Evolutionary conservation across 1,140 invertebrate genomes (phyloP).

Genomic region (Drosophila micromelanica): DNA sequence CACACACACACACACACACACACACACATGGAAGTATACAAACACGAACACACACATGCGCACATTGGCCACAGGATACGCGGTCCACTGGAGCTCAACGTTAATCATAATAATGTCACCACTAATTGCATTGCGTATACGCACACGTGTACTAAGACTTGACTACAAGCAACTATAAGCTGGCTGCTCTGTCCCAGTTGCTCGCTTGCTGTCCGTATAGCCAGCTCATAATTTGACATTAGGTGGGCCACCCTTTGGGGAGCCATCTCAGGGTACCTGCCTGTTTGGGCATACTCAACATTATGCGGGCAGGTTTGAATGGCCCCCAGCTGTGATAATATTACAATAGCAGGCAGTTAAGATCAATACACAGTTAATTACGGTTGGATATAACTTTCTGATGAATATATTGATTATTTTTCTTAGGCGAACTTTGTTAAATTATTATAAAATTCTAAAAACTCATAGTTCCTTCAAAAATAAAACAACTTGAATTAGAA

Average conservation of each 20-base stretch:
- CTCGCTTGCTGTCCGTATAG: slow-evolving; percentile 31
- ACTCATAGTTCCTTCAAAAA: no score
- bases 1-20: background rate
- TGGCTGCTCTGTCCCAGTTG: slow-evolving; percentile 1
- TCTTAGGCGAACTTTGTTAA: no score
- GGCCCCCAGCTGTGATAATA: background rate
- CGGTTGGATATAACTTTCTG: no score
- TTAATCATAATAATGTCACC: slow-evolving; percentile 80
- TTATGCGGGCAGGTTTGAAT: slow-evolving; percentile 12
- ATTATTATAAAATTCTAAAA: no score
- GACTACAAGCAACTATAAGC: slow-evolving; percentile 31
- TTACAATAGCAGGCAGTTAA: background rate
- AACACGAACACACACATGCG: background rate
- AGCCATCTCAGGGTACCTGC: slow-evolving; percentile 7
- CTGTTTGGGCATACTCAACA: slow-evolving; percentile 54
- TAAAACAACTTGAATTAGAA: no score
- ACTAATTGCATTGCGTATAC: slow-evolving; percentile 80
- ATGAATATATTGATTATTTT: no score
- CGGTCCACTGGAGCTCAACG: slow-evolving; percentile 44
- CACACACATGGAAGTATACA: background rate
- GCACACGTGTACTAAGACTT: slow-evolving; percentile 69
- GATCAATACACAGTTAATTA: background rate
- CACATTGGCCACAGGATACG: background rate
- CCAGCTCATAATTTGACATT: slow-evolving; percentile 67
- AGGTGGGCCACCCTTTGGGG: slow-evolving; percentile 37